These are phyloP conservation scores for Cirrhinus molitorella DNA, from an alignment of 2,797 vertebrate species.

Conservation along the genomic window DNA sequence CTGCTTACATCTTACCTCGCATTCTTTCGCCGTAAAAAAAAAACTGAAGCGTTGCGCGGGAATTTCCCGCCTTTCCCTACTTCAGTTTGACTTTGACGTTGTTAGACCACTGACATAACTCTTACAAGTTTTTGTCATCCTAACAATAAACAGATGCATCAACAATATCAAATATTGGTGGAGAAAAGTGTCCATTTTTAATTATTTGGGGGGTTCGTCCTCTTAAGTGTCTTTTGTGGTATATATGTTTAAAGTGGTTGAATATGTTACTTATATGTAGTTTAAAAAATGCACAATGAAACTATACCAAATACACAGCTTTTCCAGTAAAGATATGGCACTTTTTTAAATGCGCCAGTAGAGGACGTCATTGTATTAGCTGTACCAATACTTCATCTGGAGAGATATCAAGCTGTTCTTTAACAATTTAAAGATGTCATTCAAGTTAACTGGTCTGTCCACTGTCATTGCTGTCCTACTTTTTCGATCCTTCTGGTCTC, in stretches of 20 bases:
- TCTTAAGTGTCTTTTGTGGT: not conserved
- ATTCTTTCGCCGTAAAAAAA: not conserved
- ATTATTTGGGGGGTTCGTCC: not conserved
- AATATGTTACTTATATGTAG: not conserved
- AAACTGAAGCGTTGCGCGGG: not conserved
- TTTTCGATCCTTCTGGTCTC: no score
- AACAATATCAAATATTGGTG: not conserved
- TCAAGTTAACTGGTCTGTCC: no score
- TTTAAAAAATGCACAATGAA: not conserved
- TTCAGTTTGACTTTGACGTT: not conserved
- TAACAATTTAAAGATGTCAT: no score
- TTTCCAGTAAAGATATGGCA: not conserved
- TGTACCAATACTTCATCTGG: no score
- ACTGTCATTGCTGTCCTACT: no score
- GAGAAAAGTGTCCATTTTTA: not conserved
- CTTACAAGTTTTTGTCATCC: no score
- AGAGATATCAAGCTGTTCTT: no score
- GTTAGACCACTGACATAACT: not conserved
- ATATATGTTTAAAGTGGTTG: not conserved
- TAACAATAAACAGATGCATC: not conserved
- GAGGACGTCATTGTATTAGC: conserved; percentile 58
- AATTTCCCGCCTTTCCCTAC: not conserved
- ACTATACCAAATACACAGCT: not conserved
- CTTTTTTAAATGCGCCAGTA: conserved; percentile 54
- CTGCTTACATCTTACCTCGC: not conserved